A percentile compares a stretch with the other conserved stretches of the same genome.
phyloP scores from a whole-genome alignment of 2,888 invertebrate genomes.

The Branchipolynoe longqiensis region DNA sequence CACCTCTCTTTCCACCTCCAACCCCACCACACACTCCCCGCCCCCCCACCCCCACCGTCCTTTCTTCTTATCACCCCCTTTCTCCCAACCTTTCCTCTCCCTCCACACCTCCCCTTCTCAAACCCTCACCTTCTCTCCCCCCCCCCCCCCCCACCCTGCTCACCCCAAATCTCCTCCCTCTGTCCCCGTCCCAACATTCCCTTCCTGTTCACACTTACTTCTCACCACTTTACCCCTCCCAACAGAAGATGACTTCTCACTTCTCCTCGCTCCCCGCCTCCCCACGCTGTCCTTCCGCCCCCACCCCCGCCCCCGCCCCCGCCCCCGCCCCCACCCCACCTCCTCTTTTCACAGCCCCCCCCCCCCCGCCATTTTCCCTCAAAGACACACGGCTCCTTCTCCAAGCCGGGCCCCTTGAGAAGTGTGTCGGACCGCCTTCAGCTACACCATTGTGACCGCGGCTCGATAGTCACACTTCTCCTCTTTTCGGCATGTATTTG shows the following conservation, averaged over 20 bases:
- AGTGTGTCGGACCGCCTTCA: slow-evolving; percentile 5
- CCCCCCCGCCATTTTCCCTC: not conserved
- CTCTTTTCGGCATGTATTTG: slow-evolving; percentile 26
- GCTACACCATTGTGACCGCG: slow-evolving; percentile 18
- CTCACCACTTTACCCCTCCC: too few relatives aligned
- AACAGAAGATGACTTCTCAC: too few relatives aligned
- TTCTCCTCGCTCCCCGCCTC: not conserved
- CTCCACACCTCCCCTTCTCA: not conserved
- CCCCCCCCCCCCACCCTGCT: too few relatives aligned
- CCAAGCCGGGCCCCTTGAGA: too few relatives aligned
- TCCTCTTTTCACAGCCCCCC: too few relatives aligned
- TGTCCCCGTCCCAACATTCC: too few relatives aligned
- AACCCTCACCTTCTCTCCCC: too few relatives aligned
- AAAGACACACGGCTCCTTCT: not conserved
- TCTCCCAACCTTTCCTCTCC: not conserved
- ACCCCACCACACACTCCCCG: not conserved
- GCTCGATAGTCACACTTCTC: slow-evolving; percentile 33
- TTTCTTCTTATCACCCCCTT: not conserved
- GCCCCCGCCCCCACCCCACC: too few relatives aligned
- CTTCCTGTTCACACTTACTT: too few relatives aligned
- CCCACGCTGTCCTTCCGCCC: too few relatives aligned
- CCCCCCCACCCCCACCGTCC: not conserved
- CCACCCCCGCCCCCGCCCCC: too few relatives aligned
- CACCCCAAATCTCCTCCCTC: too few relatives aligned
- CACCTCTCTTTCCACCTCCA: not conserved